These are phyloP conservation scores for Hemicrepidius hirtus DNA, from an alignment of 2,888 invertebrate species.

Conservation along the genomic window DNA sequence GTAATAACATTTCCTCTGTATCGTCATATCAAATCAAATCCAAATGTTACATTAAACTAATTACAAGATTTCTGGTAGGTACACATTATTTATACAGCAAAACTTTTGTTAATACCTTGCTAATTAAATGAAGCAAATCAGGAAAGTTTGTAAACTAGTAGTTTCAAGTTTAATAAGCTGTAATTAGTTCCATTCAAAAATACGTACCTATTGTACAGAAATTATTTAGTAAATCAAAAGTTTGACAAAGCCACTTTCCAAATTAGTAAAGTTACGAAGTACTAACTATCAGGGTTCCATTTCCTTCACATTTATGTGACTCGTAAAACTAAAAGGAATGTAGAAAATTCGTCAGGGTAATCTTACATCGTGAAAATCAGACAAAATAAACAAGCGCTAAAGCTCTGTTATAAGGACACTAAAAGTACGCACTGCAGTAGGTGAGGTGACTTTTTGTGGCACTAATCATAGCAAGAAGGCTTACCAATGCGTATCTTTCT, in stretches of 20 bases:
- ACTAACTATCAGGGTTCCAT: not conserved
- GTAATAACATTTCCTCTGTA: too few relatives aligned
- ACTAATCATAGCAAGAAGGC: not conserved
- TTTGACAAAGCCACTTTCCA: not conserved
- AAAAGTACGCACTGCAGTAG: slow-evolving; percentile 6
- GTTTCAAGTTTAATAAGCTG: too few relatives aligned
- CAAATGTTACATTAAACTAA: too few relatives aligned
- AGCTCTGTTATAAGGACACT: not conserved
- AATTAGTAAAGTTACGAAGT: not conserved
- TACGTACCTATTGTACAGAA: too few relatives aligned
- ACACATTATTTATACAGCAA: too few relatives aligned
- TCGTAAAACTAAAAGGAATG: slow-evolving; percentile 2
- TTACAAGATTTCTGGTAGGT: too few relatives aligned
- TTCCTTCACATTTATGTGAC: not conserved
- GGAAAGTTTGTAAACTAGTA: too few relatives aligned
- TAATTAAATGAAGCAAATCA: too few relatives aligned
- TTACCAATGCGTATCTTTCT: slow-evolving; percentile 18
- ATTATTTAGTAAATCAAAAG: not conserved
- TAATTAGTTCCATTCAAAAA: too few relatives aligned
- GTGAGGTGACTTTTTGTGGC: not conserved
- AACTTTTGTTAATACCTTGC: too few relatives aligned
- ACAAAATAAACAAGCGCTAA: slow-evolving; percentile 9
- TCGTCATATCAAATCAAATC: too few relatives aligned
- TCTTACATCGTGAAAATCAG: not conserved
- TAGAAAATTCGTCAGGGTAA: not conserved